These are phyloP conservation scores for Ennomos erosarius DNA, from an alignment of 2,888 invertebrate genomes.

Conservation along the genomic window DNA sequence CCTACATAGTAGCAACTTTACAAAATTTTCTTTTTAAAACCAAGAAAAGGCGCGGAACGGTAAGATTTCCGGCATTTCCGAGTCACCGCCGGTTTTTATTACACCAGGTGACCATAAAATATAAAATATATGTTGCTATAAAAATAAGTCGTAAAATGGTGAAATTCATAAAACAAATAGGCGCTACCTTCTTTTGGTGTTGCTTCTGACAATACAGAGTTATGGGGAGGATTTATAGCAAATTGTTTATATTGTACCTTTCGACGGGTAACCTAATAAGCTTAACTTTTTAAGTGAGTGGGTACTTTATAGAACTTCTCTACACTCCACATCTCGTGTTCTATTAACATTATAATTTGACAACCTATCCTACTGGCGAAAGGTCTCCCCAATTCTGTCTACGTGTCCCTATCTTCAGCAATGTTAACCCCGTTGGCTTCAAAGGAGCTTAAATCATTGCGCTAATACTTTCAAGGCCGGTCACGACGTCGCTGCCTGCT, in stretches of 20 bases:
- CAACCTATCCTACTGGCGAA: no score
- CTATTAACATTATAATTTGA: no score
- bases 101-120: conserved; percentile 61
- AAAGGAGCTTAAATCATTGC: no score
- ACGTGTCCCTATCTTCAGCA: no score
- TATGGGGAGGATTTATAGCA: conserved; percentile 39
- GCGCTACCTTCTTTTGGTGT: conserved; percentile 33
- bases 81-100: conserved; percentile 52
- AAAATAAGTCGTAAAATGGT: conserved; percentile 63
- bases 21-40: conserved; percentile 30
- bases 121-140: conserved; percentile 67
- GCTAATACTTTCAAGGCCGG: no score
- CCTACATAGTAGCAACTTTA: conserved; percentile 10
- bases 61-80: conserved; percentile 41
- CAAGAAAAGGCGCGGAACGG: conserved; percentile 37
- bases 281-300: background rate
- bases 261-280: conserved; percentile 21
- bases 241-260: conserved; percentile 35
- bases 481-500: no score
- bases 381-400: no score
- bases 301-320: no score
- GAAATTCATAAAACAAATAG: conserved; percentile 62
- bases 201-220: conserved; percentile 38
- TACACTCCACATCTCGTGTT: no score
- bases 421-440: no score